Evolutionary conservation across 2,888 invertebrate species (phyloP), one percentile per base, ranked within the genome.

Genomic region (Epistrophe eligans): DNA sequence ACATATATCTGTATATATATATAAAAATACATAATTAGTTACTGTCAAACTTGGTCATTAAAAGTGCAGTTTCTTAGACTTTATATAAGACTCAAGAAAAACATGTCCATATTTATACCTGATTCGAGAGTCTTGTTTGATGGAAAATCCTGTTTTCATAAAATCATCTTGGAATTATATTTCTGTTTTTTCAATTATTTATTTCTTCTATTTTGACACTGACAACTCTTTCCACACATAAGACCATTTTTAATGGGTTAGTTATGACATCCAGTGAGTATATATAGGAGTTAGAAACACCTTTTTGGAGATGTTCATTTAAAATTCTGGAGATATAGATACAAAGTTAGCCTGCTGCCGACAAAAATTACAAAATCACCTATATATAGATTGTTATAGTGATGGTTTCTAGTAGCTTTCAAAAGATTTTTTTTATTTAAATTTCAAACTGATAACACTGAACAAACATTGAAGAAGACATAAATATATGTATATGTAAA

Each of bases 41-140:
- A 32, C 57, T 83, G 81, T 87, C 79, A 87, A 85, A 87, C 83
- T 83, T 76, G 66, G 66, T 66, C 64, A 58, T 66, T 76, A 17
- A 55, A 10, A 64, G 6, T 64, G 45, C 45, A 24, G 40, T 62
- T 62, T 24, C 40, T 40, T 62, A 43, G 40, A 60, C 38, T 40
- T 40, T 13, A 24, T 13, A 24, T 24, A 40, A 48, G 15, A 62
- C 9, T 62, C 62, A 62, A 62, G 40, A 62, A 43, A 43, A 62
- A 62, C 62, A 62, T 62, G 62, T 62, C 40, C 60, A 19, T 8
- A 48, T 17, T 8, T 13, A 40, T 40, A 38, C 62, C 43, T 60
- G 24, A 15, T 8, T 32, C 11, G 7, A 9, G 9, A 10, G 13
- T 19, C 15, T 43, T 57, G 11, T 50, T 67, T 74, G 32, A 8